Evolutionary conservation across 2,797 vertebrate genomes (phyloP).

Genomic region (Channa striata): DNA sequence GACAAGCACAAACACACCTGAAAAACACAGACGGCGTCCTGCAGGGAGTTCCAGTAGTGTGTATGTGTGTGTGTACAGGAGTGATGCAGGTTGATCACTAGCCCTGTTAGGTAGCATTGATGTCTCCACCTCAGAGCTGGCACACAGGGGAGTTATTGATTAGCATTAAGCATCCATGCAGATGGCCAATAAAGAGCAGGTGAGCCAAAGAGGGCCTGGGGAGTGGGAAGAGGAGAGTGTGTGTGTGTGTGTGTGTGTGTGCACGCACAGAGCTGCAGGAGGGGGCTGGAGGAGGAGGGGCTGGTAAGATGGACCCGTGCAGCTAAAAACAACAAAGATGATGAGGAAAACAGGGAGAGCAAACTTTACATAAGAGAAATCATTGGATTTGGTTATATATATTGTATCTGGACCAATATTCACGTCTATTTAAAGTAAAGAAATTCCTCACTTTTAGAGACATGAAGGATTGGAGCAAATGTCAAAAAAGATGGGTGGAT

Average conservation of each 20-base stretch:
- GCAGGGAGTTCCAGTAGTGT: conserved; percentile 49
- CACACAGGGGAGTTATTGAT: conserved; percentile 82
- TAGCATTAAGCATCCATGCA: conserved; percentile 83
- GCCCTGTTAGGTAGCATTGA: conserved; percentile 79
- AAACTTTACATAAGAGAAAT: neutral
- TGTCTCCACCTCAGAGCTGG: conserved; percentile 77
- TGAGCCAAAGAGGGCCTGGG: conserved; percentile 73
- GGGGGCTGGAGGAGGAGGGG: neutral
- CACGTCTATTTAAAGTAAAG: neutral
- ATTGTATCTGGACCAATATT: neutral
- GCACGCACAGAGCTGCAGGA: neutral
- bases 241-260: conserved; percentile 25
- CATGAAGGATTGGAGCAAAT: neutral
- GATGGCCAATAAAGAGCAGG: conserved; percentile 82
- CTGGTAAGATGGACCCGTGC: conserved; percentile 1
- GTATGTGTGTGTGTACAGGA: conserved; percentile 39
- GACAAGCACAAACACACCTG: conserved; percentile 73
- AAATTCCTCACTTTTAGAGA: neutral
- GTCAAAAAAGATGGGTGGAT: conserved; percentile 19
- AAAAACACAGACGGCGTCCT: conserved; percentile 70
- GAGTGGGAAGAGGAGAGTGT: conserved; percentile 24
- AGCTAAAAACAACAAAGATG: conserved; percentile 27
- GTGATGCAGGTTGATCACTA: conserved; percentile 73
- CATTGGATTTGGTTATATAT: neutral
- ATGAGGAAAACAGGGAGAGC: conserved; percentile 34